Evolutionary conservation across 2,888 invertebrate species (phyloP).

Genomic region (Neoascia interrupta): DNA sequence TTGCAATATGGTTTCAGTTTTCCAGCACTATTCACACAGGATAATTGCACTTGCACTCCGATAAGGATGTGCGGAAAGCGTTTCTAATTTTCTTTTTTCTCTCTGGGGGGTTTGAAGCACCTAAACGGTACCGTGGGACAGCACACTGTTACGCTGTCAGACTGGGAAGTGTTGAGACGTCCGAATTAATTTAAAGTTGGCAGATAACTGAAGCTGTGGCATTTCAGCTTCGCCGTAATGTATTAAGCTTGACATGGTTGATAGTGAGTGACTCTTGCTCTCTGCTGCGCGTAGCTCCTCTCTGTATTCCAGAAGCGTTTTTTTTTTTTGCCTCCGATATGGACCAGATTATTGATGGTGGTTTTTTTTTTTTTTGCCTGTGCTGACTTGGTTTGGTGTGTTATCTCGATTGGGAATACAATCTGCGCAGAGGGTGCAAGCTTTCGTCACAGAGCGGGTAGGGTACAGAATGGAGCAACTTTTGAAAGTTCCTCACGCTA

Average conservation of each 20-base stretch:
- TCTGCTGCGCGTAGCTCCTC: slow-evolving; percentile 5
- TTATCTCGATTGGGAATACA: slow-evolving; percentile 36
- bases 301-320: no score
- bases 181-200: slow-evolving; percentile 78
- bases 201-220: slow-evolving; percentile 75
- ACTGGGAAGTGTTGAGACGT: slow-evolving; percentile 69
- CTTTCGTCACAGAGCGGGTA: not conserved
- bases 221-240: slow-evolving; percentile 43
- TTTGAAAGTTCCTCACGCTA: slow-evolving; percentile 13
- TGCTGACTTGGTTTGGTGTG: not conserved
- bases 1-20: slow-evolving; percentile 32
- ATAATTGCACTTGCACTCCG: slow-evolving; percentile 23
- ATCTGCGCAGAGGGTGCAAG: slow-evolving; percentile 38
- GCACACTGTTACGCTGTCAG: slow-evolving; percentile 11
- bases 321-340: no score
- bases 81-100: no score
- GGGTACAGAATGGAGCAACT: no score
- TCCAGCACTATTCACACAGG: not conserved
- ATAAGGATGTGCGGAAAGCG: slow-evolving; percentile 5
- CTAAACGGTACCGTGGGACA: slow-evolving; percentile 26
- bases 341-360: slow-evolving; percentile 9
- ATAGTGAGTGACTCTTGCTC: not conserved
- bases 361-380: no score
- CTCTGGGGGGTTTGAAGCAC: no score
- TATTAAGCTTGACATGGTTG: slow-evolving; percentile 22